Conservation (phyloP, 2,888 invertebrate species). For the Silvanus unidentatus region DNA sequence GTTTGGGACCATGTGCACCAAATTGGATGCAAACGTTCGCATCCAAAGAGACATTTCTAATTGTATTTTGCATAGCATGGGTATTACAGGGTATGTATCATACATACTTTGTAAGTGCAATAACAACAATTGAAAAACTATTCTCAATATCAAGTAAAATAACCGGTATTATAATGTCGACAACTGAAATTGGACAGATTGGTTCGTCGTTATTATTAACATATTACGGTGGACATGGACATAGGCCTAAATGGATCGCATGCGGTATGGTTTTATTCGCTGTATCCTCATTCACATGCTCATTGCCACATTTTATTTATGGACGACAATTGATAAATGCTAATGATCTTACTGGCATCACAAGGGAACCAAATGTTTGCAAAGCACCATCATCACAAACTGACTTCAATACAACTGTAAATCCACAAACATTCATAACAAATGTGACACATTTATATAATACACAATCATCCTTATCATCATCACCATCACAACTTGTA, state of each 20-base stretch:
- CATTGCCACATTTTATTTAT: constrained; percentile 81
- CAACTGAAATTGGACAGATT: constrained; percentile 90
- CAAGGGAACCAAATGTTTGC: constrained; percentile 45
- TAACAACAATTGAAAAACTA: constrained; percentile 88
- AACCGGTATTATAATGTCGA: constrained; percentile 82
- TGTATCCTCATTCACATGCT: constrained; percentile 77
- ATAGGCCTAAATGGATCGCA: constrained; percentile 89
- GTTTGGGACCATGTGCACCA: constrained; percentile 74
- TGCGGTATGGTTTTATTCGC: constrained; percentile 88
- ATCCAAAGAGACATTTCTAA: constrained; percentile 82
- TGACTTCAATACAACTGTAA: constrained; percentile 32
- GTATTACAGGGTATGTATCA: constrained; percentile 87
- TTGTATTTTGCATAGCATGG: constrained; percentile 83
- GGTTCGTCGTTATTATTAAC: constrained; percentile 82
- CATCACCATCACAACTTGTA: no score
- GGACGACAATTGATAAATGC: constrained; percentile 65
- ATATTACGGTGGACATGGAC: constrained; percentile 86
- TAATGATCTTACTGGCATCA: constrained; percentile 45
- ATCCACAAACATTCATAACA: constrained; percentile 14
- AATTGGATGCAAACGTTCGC: constrained; percentile 71
- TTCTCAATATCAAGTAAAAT: constrained; percentile 89
- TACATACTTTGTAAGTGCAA: constrained; percentile 89
- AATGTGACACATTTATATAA: constrained; percentile 8
- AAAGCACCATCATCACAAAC: constrained; percentile 30
- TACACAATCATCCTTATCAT: constrained; percentile 3